These are phyloP conservation scores for Aradophagus sp. DNA, from an alignment of 1,140 invertebrate species.

Conservation along the genomic window DNA sequence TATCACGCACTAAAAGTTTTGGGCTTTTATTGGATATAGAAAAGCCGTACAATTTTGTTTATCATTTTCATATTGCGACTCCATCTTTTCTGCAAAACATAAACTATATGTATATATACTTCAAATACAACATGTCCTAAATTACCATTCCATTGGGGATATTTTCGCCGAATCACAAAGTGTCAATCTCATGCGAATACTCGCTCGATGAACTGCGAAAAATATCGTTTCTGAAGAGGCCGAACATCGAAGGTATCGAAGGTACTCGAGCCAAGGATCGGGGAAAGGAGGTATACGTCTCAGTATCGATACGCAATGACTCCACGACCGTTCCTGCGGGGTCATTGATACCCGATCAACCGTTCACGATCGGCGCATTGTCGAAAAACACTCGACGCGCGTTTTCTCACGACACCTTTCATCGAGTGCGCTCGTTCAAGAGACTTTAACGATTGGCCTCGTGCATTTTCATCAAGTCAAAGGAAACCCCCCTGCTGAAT, in stretches of 20 bases:
- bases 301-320: slow-evolving; percentile 65
- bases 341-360: slow-evolving; percentile 73
- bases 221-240: slow-evolving; percentile 57
- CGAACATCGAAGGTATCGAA: slow-evolving; percentile 62
- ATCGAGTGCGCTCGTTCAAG: slow-evolving; percentile 57
- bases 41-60: no score
- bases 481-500: no score
- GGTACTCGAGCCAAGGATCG: slow-evolving; percentile 51
- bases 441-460: slow-evolving; percentile 65
- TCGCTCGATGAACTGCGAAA: slow-evolving; percentile 24
- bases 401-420: slow-evolving; percentile 68
- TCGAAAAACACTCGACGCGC: slow-evolving; percentile 61
- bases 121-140: no score
- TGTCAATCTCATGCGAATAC: no score
- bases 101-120: no score
- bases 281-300: slow-evolving; percentile 38
- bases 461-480: slow-evolving; percentile 62
- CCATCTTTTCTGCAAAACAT: no score
- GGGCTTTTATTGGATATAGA: no score
- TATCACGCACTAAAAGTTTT: no score
- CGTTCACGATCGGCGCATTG: slow-evolving; percentile 66
- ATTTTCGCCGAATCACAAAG: no score
- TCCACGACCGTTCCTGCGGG: slow-evolving; percentile 58
- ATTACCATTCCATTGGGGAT: no score
- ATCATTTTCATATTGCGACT: no score